Base-by-base conservation (phyloP, 2,797 vertebrate genomes). In the Propithecus perrieri region DNA sequence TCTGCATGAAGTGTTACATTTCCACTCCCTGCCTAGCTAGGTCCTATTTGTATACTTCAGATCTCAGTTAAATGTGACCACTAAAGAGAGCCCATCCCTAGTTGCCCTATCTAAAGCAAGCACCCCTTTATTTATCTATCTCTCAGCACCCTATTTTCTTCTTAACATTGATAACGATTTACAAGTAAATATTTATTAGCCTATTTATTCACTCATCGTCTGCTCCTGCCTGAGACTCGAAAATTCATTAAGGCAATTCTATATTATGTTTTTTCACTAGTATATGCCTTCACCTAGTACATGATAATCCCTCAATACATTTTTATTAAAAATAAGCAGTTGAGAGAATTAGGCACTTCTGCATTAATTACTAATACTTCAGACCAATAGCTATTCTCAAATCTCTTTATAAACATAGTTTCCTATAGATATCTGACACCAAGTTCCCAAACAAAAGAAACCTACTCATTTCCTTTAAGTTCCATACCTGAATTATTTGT, bases 191-290 rank as follows among this genome's bases (percentile, higher is more conserved):
- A 85, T 55, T 46, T 94, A 61, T 33, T 55, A 93, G 8, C 35
- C 43, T 71, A 15, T 59, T 78, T 79, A 63, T 79, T 65, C 65
- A 85, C 74, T 90, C 53, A 55, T 35, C 59, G 10, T 59, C 22
- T 48, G 10, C 67, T 48, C 14, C n/a, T 88, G 90, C 63, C 43
- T 5, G 35, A 79, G 43, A 91, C 26, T 17, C 3, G 8, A 81
- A 96, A 81, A 74, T 80, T 92, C 72, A 97, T 92, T 55, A 88
- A 95, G n/a, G 46, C 46, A 94, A 76, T 80, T 87, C 35, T 65
- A 33, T 48, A 59, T 69, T 48, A 67, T 92, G 71, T 78, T 59
- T 85, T 81, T 65, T 87, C 33, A 84, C 43, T 28, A 85, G 26
- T 10, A 61, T 87, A 67, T 69, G 57, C 43, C 41, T 85, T 8